Conservation (phyloP, 2,888 invertebrate species). For the Leucoma salicis region DNA sequence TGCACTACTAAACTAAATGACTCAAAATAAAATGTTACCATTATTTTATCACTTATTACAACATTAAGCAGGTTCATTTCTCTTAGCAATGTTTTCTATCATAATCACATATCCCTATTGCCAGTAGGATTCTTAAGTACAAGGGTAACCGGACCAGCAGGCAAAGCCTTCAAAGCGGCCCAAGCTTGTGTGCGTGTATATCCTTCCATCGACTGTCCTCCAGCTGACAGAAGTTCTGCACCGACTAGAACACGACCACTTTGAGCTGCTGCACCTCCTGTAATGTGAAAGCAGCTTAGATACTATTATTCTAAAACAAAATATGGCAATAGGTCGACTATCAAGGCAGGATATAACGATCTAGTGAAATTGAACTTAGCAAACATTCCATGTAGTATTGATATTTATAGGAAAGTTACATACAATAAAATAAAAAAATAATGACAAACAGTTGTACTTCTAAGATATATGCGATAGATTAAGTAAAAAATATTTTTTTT, state of each 20-base stretch:
- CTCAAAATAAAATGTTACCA: slow-evolving; percentile 32
- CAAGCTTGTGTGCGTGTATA: slow-evolving; percentile 97
- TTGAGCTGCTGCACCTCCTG: slow-evolving; percentile 95
- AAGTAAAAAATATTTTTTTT: too few species aligned
- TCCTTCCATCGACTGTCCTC: slow-evolving; percentile 89
- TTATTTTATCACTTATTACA: slow-evolving; percentile 17
- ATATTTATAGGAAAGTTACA: too few species aligned
- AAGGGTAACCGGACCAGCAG: slow-evolving; percentile 90
- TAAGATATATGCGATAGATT: too few species aligned
- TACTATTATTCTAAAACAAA: too few species aligned
- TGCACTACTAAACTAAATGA: slow-evolving; percentile 39
- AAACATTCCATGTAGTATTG: too few species aligned
- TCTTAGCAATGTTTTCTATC: slow-evolving; percentile 15
- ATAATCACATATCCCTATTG: slow-evolving; percentile 24
- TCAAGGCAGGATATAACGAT: too few species aligned
- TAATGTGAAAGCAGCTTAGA: slow-evolving; percentile 1
- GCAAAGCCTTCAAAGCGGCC: slow-evolving; percentile 94
- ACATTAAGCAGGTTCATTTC: neutral
- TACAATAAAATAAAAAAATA: too few species aligned
- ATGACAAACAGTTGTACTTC: too few species aligned
- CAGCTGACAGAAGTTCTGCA: slow-evolving; percentile 93
- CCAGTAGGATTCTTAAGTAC: slow-evolving; percentile 66
- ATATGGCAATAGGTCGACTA: too few species aligned
- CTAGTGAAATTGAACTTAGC: too few species aligned
- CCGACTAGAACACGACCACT: slow-evolving; percentile 91